phyloP scores from a whole-genome alignment of 1,140 invertebrate genomes.

The Diplogasteroides magnus region DNA sequence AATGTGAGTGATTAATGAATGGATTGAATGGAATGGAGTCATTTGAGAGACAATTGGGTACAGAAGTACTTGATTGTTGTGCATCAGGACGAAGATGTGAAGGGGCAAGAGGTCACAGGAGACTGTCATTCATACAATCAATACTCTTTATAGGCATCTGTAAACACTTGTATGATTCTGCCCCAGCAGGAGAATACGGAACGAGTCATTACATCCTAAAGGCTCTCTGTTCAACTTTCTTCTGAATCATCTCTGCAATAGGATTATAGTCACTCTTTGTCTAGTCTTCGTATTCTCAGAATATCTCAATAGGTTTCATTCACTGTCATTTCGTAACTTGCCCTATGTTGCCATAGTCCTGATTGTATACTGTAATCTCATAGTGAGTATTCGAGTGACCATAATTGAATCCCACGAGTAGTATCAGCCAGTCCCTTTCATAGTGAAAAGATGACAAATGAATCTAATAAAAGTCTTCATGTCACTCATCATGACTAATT shows the following conservation, averaged over 20 bases:
- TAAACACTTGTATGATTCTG: slow-evolving; percentile 93
- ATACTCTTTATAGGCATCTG: slow-evolving; percentile 66
- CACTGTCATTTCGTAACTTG: too few species aligned
- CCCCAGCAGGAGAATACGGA: slow-evolving; percentile 89
- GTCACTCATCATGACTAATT: too few species aligned
- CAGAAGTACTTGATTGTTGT: slow-evolving; percentile 84
- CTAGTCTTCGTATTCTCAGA: not conserved
- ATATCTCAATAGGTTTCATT: not conserved
- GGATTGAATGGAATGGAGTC: not conserved
- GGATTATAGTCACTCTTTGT: too few species aligned
- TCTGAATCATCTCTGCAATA: too few species aligned
- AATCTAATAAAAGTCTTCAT: too few species aligned
- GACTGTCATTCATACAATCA: not conserved
- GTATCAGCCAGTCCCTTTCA: too few species aligned
- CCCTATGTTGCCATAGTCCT: too few species aligned
- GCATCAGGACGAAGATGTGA: slow-evolving; percentile 73
- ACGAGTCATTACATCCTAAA: slow-evolving; percentile 86
- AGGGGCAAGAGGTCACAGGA: slow-evolving; percentile 68
- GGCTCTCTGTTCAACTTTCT: slow-evolving; percentile 48
- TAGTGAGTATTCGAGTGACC: too few species aligned
- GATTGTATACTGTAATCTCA: too few species aligned
- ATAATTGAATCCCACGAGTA: too few species aligned
- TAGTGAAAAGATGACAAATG: too few species aligned
- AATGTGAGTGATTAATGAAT: slow-evolving; percentile 66
- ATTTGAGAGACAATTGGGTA: slow-evolving; percentile 69